Evolutionary conservation across 2,888 invertebrate species (phyloP).

Genomic region (Quadroppia sp.): DNA sequence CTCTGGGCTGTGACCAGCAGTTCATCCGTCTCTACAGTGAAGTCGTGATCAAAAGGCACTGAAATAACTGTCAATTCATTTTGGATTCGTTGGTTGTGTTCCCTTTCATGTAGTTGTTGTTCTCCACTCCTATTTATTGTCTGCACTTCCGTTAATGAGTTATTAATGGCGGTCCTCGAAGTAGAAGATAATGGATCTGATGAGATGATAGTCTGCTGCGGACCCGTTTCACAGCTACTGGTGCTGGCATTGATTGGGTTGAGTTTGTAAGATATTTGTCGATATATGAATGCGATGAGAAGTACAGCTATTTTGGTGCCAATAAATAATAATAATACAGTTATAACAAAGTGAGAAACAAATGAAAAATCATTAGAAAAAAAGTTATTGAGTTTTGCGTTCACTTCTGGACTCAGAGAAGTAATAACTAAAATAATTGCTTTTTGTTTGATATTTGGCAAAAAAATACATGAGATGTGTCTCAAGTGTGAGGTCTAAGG

Average conservation of each 20-base stretch:
- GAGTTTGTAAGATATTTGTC: neutral
- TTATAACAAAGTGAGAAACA: neutral
- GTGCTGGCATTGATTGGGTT: neutral
- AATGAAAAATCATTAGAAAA: neutral
- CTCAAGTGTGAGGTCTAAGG: too few species aligned
- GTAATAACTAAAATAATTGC: neutral
- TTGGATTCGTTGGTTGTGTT: neutral
- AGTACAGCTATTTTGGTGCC: neutral
- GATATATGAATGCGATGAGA: slow-evolving; percentile 5
- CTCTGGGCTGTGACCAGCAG: too few species aligned
- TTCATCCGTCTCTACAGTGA: neutral
- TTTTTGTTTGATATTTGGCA: too few species aligned
- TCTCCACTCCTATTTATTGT: neutral
- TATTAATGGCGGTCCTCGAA: neutral
- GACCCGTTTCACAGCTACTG: neutral
- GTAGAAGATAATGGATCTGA: slow-evolving; percentile 9
- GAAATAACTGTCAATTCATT: slow-evolving; percentile 5
- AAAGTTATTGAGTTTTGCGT: neutral
- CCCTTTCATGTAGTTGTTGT: too few species aligned
- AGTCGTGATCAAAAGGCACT: neutral
- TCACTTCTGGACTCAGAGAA: neutral
- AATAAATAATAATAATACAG: too few species aligned
- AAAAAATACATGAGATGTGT: too few species aligned
- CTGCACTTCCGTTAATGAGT: neutral
- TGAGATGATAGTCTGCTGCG: neutral